Conservation (phyloP, 2,113 vertebrate genomes). For the Hyla sarda region DNA sequence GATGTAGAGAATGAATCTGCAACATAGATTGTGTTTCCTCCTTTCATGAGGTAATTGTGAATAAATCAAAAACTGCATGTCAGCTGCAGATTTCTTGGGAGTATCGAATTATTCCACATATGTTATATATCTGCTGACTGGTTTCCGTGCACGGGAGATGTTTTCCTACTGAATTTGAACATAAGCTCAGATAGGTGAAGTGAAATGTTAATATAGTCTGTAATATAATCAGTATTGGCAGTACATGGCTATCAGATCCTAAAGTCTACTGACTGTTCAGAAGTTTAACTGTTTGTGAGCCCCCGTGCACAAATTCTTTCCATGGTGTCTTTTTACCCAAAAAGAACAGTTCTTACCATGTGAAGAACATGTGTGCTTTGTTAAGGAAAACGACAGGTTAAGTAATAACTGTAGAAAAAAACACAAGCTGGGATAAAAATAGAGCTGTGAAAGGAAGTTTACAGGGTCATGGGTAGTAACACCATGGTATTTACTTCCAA, state of each 20-base stretch:
- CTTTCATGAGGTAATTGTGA: neutral
- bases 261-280: neutral
- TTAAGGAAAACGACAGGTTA: neutral
- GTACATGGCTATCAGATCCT: too few species aligned
- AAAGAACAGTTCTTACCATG: constrained; percentile 8
- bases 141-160: neutral
- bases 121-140: neutral
- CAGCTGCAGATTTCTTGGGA: neutral
- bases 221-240: too few species aligned
- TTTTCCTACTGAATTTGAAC: too few species aligned
- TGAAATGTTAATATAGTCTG: too few species aligned
- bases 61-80: neutral
- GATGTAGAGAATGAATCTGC: too few species aligned
- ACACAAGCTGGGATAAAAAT: constrained; percentile 19
- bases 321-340: constrained; percentile 3
- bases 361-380: constrained; percentile 17
- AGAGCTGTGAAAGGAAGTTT: constrained; percentile 18
- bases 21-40: too few species aligned
- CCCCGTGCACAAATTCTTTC: neutral
- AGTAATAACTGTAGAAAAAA: neutral
- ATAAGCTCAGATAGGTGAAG: too few species aligned
- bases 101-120: neutral
- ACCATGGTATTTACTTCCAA: constrained; percentile 22
- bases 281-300: neutral
- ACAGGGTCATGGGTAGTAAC: constrained; percentile 1